Evolutionary conservation across 2,797 vertebrate species (phyloP).

Genomic region (Danio tinwini): DNA sequence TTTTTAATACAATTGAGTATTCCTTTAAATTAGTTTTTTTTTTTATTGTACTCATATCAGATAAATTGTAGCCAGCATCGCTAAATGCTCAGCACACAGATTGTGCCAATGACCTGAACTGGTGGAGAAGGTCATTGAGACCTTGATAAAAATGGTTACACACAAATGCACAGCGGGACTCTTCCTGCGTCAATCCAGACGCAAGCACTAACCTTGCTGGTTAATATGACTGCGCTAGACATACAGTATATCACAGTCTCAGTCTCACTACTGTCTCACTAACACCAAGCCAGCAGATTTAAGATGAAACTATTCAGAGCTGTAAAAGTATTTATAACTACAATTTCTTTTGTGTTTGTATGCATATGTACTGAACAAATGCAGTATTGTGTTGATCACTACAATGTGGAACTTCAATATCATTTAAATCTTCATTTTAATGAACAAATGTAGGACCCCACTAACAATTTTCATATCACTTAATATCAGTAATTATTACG

Average conservation of each 20-base stretch:
- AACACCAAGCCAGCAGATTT: background rate
- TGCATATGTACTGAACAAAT: too few relatives aligned
- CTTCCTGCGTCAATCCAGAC: conserved; percentile 12
- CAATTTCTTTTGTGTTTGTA: too few relatives aligned
- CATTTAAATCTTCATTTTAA: too few relatives aligned
- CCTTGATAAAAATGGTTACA: conserved; percentile 7
- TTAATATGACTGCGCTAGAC: conserved; percentile 5
- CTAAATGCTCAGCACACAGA: background rate
- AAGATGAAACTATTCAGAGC: too few relatives aligned
- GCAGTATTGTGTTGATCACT: too few relatives aligned
- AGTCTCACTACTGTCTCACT: background rate
- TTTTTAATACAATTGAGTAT: too few relatives aligned
- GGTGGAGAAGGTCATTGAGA: conserved; percentile 4
- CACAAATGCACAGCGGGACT: background rate
- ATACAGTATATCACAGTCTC: conserved; percentile 3
- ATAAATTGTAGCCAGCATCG: background rate
- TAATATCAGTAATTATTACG: too few relatives aligned
- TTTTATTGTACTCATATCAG: background rate
- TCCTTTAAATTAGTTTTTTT: background rate
- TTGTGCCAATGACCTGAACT: background rate
- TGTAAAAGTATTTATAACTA: too few relatives aligned
- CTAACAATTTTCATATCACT: too few relatives aligned
- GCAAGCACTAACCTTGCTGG: conserved; percentile 12
- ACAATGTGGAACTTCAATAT: too few relatives aligned
- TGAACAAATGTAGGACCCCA: too few relatives aligned